A percentile compares a stretch with the other conserved stretches of the same genome.
These are phyloP conservation scores for Muschampia staudingeri DNA, from an alignment of 2,888 invertebrate species.

Conservation along the genomic window DNA sequence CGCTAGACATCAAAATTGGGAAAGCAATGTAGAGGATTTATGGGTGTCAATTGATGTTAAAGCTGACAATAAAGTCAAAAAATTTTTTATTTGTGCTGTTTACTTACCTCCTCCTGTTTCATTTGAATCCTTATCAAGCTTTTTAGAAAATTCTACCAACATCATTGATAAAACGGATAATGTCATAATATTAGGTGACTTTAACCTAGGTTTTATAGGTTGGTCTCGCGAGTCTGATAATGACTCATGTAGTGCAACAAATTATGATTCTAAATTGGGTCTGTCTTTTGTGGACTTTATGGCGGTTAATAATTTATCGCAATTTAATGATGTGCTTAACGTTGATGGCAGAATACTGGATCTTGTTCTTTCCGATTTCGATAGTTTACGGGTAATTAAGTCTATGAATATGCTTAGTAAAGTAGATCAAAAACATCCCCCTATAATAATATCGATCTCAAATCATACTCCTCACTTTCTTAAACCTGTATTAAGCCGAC, in stretches of 20 bases:
- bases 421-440: slow-evolving; percentile 56
- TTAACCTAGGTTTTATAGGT: slow-evolving; percentile 57
- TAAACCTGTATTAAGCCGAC: neutral
- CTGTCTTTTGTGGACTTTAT: slow-evolving; percentile 58
- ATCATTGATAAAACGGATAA: slow-evolving; percentile 49
- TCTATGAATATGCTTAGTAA: slow-evolving; percentile 49
- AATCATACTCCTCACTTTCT: neutral
- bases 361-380: slow-evolving; percentile 49
- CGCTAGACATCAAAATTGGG: slow-evolving; percentile 25
- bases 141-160: slow-evolving; percentile 38
- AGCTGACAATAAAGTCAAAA: slow-evolving; percentile 24
- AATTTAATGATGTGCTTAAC: slow-evolving; percentile 54
- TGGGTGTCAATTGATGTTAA: slow-evolving; percentile 45
- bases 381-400: slow-evolving; percentile 19
- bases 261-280: slow-evolving; percentile 47
- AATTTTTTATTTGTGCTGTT: slow-evolving; percentile 51
- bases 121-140: slow-evolving; percentile 25
- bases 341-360: slow-evolving; percentile 52
- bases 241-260: slow-evolving; percentile 38
- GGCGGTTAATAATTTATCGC: slow-evolving; percentile 50
- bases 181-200: slow-evolving; percentile 57
- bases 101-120: slow-evolving; percentile 57
- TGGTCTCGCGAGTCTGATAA: slow-evolving; percentile 31
- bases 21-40: slow-evolving; percentile 42
- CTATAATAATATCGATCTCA: slow-evolving; percentile 40